Evolutionary conservation across 2,888 invertebrate genomes (phyloP).

Genomic region (Drosophila niveifrons): DNA sequence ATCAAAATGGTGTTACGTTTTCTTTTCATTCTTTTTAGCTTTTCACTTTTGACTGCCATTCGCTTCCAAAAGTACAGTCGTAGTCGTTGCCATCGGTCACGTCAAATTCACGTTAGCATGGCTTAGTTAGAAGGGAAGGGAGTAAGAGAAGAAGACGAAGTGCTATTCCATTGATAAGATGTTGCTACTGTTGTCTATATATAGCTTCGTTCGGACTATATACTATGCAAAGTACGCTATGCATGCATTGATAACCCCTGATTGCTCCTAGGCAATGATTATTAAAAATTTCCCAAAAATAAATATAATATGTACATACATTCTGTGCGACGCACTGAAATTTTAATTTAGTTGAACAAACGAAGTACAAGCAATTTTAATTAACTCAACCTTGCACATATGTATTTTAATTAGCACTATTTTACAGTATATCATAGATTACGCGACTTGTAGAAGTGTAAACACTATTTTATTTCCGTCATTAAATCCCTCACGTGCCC

Average conservation of each 20-base stretch:
- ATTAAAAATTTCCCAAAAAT: conserved; percentile 40
- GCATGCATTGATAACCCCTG: conserved; percentile 53
- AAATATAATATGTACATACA: neutral
- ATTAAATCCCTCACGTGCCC: conserved; percentile 14
- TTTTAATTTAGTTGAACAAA: conserved; percentile 1
- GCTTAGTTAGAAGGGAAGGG: conserved; percentile 23
- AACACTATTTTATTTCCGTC: conserved; percentile 13
- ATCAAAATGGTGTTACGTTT: conserved; percentile 28
- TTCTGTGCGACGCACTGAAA: conserved; percentile 8
- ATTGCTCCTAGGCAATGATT: conserved; percentile 37
- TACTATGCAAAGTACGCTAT: conserved; percentile 24
- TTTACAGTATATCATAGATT: conserved; percentile 3
- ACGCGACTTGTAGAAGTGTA: conserved; percentile 21
- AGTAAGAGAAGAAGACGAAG: conserved; percentile 17
- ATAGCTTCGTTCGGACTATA: conserved; percentile 20
- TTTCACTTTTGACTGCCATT: conserved; percentile 33
- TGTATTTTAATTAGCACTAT: neutral
- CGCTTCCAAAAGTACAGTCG: conserved; percentile 48
- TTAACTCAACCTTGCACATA: neutral
- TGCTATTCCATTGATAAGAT: conserved; percentile 47
- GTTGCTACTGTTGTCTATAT: conserved; percentile 24
- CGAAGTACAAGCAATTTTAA: neutral
- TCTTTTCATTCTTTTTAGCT: conserved; percentile 23
- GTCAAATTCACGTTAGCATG: conserved; percentile 37
- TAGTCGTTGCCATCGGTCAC: conserved; percentile 1